Evolutionary conservation across 2,888 invertebrate genomes (phyloP), one percentile per base, ranked within the genome.

Genomic region (Acanthosepion esculentum): DNA sequence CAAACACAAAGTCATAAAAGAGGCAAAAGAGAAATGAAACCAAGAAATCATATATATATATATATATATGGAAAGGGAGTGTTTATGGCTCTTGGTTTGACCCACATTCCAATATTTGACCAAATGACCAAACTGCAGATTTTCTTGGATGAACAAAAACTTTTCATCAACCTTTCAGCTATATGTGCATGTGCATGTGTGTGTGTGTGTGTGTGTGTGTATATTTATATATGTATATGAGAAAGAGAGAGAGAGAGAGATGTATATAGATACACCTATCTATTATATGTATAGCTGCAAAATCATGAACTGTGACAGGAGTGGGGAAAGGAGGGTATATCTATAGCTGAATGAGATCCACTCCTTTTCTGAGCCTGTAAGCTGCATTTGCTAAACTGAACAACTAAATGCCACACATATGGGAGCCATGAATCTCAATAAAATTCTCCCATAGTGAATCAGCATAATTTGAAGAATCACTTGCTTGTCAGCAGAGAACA

Each of bases 401-500:
- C 78, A 33, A 78, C 78, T 78, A 78, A 78, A 78, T 78, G 78
- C 78, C 78, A 78, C 78, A 78, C 78, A 78, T 78, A 78, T 78
- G 78, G 78, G n/a, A 78, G 33, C 78, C n/a, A 78, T n/a, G 78
- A 78, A 78, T 78, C 78, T 78, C n/a, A 78, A 78, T 78, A 78
- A 78, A 78, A 78, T 78, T 78, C 78, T 78, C 78, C 78, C 78
- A 33, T n/a, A 78, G 78, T 78, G 78, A 78, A 78, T 78, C 78
- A 78, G 78, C 78, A 78, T 78, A 78, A 78, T 78, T 78, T 78
- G 78, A 78, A 78, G 78, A 78, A n/a, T n/a, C n/a, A 78, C n/a
- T 78, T n/a, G n/a, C 78, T 78, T 33, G 78, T 78, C 78, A 33
- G 78, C n/a, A 78, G 12, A 78, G 78, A 78, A 33, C 78, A 78